These are phyloP conservation scores for Channa maculata DNA, from an alignment of 2,113 vertebrate genomes.

Conservation along the genomic window DNA sequence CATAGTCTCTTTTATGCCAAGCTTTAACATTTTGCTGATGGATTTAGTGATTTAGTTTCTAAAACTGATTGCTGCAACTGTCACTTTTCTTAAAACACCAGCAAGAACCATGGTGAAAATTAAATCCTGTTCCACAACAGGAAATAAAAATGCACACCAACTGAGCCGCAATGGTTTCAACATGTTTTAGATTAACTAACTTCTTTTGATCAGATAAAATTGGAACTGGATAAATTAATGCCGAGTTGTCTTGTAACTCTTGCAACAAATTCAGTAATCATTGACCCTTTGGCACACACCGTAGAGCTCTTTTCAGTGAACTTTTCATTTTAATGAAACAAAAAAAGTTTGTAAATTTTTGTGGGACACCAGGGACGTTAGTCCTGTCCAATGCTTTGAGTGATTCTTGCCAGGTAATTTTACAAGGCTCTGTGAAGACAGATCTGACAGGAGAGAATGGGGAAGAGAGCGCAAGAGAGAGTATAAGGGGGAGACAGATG, in stretches of 20 bases:
- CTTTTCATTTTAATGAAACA: constrained; percentile 68
- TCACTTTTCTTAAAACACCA: background rate
- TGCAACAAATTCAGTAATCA: constrained; percentile 44
- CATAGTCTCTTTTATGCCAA: too few species aligned
- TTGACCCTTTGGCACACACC: constrained; percentile 45
- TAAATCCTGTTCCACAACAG: constrained; percentile 27
- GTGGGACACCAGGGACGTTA: constrained; percentile 57
- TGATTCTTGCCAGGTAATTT: constrained; percentile 73
- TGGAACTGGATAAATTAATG: constrained; percentile 44
- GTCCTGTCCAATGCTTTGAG: constrained; percentile 60
- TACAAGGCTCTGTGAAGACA: constrained; percentile 70
- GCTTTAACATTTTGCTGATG: background rate
- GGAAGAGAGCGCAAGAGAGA: constrained; percentile 43
- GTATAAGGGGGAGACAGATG: constrained; percentile 47
- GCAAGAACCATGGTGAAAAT: background rate
- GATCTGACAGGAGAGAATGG: constrained; percentile 64
- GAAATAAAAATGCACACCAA: constrained; percentile 31
- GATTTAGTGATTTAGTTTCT: background rate
- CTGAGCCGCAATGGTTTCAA: constrained; percentile 26
- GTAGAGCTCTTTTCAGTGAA: constrained; percentile 52
- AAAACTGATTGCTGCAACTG: background rate
- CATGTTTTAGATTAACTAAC: constrained; percentile 54
- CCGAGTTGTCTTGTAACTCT: constrained; percentile 43
- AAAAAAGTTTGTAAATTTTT: constrained; percentile 64
- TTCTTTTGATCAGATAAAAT: constrained; percentile 28